Base-by-base conservation (phyloP, 2,113 vertebrate species). In the Pristiophorus japonicus region DNA sequence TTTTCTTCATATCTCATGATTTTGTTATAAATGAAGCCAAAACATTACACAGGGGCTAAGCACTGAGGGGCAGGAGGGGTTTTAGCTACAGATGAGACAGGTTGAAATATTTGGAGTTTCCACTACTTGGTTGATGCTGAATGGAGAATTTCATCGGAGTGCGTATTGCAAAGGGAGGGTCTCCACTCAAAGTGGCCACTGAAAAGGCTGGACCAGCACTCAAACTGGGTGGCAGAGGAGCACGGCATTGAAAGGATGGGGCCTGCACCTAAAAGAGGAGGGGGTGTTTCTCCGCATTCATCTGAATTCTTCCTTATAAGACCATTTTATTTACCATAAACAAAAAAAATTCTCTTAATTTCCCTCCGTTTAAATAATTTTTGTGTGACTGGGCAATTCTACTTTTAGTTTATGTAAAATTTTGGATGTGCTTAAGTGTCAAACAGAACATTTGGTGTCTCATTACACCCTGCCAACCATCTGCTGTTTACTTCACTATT, bases 401-500 rank as follows among this genome's bases (percentile, higher is more conserved):
- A 91, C 10, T 63, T 92, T 10, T 63, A 18, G 62, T 65, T 92
- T n/a, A 38, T 63, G 88, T 30, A 24, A 92, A 22, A 11, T 63
- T 18, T 92, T n/a, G 3, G 18, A 62, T n/a, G 11, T n/a, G 34
- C 55, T 59, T 34, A 90, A 65, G 59, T 38, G n/a, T 92, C 88
- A 92, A 59, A 90, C 30, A 59, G 47, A 87, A 90, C 30, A 90
- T 62, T 90, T 18, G 47, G 47, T 55, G 8, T 34, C 55, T 34
- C 27, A 55, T 62, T 90, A 14, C 30, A 6, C 55, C 88, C 14
- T 55, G 30, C 87, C 27, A 34, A 34, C 87, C 87, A 90, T 59
- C 87, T 90, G 87, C 24, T 92, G n/a, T 38, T 91, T 91, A n/a
- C 55, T 62, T 91, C 78, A 81, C 78, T 45, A 81, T 91, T 91